A percentile compares a stretch with the other conserved stretches of the same genome.
Evolutionary conservation across 2,113 vertebrate species (phyloP).

Genomic region (Neolamprologus falcicula): DNA sequence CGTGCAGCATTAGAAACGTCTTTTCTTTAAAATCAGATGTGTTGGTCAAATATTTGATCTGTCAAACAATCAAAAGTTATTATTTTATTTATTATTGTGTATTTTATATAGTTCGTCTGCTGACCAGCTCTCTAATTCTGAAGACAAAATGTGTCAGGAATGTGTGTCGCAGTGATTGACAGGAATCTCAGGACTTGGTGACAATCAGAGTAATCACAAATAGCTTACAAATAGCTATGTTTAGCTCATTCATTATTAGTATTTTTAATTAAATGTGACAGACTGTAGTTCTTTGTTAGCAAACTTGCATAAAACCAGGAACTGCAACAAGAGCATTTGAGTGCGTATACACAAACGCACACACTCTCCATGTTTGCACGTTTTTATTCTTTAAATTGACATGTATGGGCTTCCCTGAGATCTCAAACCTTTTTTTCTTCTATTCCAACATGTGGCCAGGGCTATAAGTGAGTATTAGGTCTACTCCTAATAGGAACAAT

Average conservation of each 20-base stretch:
- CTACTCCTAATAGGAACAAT: not conserved
- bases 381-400: not conserved
- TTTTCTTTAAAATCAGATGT: not conserved
- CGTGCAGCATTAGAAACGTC: not conserved
- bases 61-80: not conserved
- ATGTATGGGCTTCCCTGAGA: not conserved
- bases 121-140: not conserved
- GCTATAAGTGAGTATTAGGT: not conserved
- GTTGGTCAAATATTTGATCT: not conserved
- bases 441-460: not conserved
- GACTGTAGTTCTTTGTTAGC: not conserved
- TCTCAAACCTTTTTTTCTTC: not conserved
- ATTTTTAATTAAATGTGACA: not conserved
- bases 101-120: not conserved
- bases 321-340: not conserved
- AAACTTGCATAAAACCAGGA: not conserved
- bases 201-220: not conserved
- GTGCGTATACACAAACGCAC: fast-evolving
- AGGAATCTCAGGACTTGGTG: not conserved
- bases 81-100: not conserved
- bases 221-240: not conserved
- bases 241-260: not conserved
- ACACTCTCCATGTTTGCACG: not conserved
- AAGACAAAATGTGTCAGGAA: not conserved
- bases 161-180: not conserved